Percentiles rank a stretch among this genome's conserved stretches.
Evolutionary conservation across 2,113 vertebrate species (phyloP).

Genomic region (Anser cygnoides): DNA sequence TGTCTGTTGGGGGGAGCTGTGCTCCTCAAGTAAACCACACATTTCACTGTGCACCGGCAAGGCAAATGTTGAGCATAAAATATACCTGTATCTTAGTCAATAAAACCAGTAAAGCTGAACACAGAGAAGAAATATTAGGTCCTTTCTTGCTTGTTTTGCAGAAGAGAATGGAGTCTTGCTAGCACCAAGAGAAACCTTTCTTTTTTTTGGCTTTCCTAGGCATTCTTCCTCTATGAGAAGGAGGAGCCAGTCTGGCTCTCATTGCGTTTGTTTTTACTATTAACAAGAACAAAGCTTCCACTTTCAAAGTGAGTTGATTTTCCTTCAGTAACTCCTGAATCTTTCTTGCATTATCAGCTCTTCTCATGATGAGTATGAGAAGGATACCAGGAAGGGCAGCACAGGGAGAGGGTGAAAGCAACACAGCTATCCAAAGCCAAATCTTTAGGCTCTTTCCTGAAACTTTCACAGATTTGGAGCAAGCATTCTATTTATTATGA

Average conservation of each 20-base stretch:
- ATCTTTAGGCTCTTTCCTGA: neutral
- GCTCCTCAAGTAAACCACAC: neutral
- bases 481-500: neutral
- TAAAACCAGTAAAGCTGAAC: neutral
- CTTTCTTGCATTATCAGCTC: neutral
- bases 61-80: neutral
- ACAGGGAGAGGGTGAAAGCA: neutral
- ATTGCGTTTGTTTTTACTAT: constrained; percentile 18
- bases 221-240: neutral
- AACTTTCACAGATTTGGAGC: neutral
- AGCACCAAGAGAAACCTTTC: neutral
- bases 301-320: neutral
- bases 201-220: neutral
- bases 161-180: neutral
- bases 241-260: neutral
- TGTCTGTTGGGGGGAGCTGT: neutral
- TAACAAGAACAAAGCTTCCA: neutral
- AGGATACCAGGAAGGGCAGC: neutral
- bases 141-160: neutral
- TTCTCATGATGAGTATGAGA: neutral
- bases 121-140: neutral
- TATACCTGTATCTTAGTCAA: neutral
- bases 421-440: neutral
- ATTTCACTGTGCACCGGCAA: neutral
- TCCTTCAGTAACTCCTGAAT: neutral